Percentiles rank a stretch among this genome's conserved stretches.
Evolutionary conservation across 2,797 vertebrate species (phyloP).

Genomic region (Benthosema pterotum): DNA sequence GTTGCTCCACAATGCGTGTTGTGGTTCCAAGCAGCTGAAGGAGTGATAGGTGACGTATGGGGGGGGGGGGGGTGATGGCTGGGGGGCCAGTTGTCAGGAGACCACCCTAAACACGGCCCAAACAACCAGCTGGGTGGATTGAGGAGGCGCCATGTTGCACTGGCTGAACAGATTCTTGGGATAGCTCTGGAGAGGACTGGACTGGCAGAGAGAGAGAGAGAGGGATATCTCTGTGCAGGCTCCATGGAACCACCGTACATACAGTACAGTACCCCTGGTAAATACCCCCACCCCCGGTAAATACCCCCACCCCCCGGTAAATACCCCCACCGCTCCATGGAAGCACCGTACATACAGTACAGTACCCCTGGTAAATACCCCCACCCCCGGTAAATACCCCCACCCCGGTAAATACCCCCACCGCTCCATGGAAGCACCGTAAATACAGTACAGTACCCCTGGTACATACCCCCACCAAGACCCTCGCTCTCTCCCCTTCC

Average conservation of each 20-base stretch:
- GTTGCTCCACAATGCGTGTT: constrained; percentile 28
- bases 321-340: no score
- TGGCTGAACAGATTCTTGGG: constrained; percentile 80
- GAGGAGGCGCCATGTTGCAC: constrained; percentile 73
- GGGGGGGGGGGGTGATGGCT: constrained; percentile 39
- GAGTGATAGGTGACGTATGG: constrained; percentile 31
- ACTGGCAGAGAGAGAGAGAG: constrained; percentile 67
- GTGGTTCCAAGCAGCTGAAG: constrained; percentile 48
- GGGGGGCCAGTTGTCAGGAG: constrained; percentile 79
- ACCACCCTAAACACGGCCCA: constrained; percentile 77
- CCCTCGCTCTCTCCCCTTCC: constrained; percentile 38
- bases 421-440: constrained; percentile 36
- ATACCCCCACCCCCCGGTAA: no score
- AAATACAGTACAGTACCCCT: no score
- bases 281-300: constrained; percentile 16
- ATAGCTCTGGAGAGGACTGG: constrained; percentile 75
- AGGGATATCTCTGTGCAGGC: constrained; percentile 57
- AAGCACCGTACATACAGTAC: no score
- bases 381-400: no score
- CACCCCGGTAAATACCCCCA: no score
- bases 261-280: no score
- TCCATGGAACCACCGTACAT: constrained; percentile 34
- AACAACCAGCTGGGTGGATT: constrained; percentile 81
- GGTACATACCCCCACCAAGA: constrained; percentile 53
- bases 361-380: no score